Base-by-base conservation (phyloP, 2,888 invertebrate genomes). In the Agapostemon virescens region DNA sequence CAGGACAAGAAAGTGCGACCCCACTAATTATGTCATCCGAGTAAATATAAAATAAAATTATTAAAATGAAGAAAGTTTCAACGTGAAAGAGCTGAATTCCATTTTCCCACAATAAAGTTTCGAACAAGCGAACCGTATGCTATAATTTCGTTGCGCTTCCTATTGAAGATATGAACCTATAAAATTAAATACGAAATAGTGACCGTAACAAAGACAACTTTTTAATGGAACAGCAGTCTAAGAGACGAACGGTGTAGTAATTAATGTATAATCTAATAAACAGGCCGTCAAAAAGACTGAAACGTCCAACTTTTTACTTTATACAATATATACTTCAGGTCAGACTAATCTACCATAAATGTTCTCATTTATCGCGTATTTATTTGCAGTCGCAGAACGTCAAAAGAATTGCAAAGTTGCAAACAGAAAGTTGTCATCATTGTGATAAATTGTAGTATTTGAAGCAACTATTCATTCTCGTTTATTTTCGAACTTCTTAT, bases 11-110 rank as follows among this genome's bases (percentile, higher is more conserved):
- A 61, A 61, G 33, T 61, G 30, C 61, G 33, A 20, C 33, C 61
- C 3, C 33, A 3, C 30, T 61, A 61, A 61, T 33, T 61, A 33
- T 61, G 61, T 61, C 61, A 20, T 61, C 20, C 61, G 33, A 61
- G 61, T 20, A 33, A 61, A 61, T 33, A 68, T 61, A 61, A 61
- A 33, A 61, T 20, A 20, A 61, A 61, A 30, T 61, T 61, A 61
- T 61, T 33, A 17, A 11, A 30, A 33, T 33, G 61, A 20, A 61
- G 61, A 11, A 61, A 61, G 61, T 61, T 61, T 61, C 61, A 30
- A 61, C 20, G 61, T 33, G 61, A 61, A 61, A 33, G 61, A 61
- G 33, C 20, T 33, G 20, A 33, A 61, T 61, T 61, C 61, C 20
- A 61, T 33, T 61, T 30, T 61, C 33, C 61, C 17, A 7, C 61